A percentile compares a stretch with the other conserved stretches of the same genome.
These are phyloP conservation scores for Lamellibrachia columna DNA, from an alignment of 2,888 invertebrate genomes.

Conservation along the genomic window DNA sequence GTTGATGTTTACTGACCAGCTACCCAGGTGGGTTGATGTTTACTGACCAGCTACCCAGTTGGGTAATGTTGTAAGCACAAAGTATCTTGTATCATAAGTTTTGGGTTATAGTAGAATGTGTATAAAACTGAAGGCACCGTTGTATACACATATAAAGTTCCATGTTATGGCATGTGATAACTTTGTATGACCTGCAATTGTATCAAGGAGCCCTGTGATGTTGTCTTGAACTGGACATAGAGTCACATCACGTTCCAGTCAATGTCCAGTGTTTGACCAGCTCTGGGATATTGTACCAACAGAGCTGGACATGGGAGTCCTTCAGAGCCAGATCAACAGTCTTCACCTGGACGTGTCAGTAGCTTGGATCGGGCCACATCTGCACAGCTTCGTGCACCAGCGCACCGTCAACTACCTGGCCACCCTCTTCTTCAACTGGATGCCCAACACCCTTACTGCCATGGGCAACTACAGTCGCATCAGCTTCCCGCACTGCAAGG, in stretches of 20 bases:
- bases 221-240: too few relatives aligned
- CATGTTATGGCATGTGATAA: too few relatives aligned
- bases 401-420: conserved; percentile 63
- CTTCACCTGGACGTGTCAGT: conserved; percentile 74
- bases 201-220: too few relatives aligned
- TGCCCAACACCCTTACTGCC: conserved; percentile 70
- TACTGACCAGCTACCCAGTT: background rate
- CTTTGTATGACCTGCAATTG: too few relatives aligned
- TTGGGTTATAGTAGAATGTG: too few relatives aligned
- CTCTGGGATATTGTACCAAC: conserved; percentile 29
- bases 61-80: background rate
- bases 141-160: too few relatives aligned
- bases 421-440: conserved; percentile 75
- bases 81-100: too few relatives aligned
- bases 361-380: conserved; percentile 75
- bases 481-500: conserved; percentile 73
- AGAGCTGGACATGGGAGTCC: conserved; percentile 54
- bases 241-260: background rate
- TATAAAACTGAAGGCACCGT: too few relatives aligned
- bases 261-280: background rate
- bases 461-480: conserved; percentile 70
- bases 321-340: conserved; percentile 71
- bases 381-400: conserved; percentile 64
- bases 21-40: too few relatives aligned
- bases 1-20: too few relatives aligned